Percentiles rank a stretch among this genome's conserved stretches.
Conservation (phyloP, 2,113 vertebrate genomes). For the Himantopus leucocephalus region DNA sequence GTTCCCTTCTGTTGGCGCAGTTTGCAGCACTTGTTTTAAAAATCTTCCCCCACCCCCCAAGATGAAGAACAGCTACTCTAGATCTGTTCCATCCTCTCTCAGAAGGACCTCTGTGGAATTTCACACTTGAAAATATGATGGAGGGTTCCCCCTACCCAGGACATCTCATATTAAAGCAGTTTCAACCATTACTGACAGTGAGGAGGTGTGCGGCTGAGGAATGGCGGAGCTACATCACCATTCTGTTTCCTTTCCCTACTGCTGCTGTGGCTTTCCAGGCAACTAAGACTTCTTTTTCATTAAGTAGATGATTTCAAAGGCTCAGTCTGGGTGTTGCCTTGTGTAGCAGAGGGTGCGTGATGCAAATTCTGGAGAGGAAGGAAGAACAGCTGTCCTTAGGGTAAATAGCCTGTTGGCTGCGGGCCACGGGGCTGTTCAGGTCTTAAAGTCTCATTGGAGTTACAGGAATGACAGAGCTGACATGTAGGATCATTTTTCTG, state of each 20-base stretch:
- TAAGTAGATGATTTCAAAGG: background rate
- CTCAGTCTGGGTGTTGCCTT: background rate
- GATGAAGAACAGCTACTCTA: background rate
- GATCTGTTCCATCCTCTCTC: background rate
- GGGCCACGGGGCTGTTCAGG: background rate
- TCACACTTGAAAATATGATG: background rate
- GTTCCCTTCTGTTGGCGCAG: background rate
- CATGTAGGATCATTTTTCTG: background rate
- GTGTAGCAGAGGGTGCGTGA: background rate
- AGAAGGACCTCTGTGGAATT: background rate
- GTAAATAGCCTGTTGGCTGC: background rate
- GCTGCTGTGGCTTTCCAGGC: background rate
- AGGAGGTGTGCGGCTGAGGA: background rate
- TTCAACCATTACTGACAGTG: background rate
- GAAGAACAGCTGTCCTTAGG: background rate
- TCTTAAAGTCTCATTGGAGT: background rate
- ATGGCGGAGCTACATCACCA: background rate
- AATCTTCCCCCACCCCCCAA: background rate
- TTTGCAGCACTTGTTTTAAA: background rate
- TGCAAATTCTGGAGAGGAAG: background rate
- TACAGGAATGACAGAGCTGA: background rate
- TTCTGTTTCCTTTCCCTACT: background rate
- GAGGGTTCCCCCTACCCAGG: background rate
- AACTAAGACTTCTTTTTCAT: background rate
- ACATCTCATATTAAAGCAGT: background rate